A percentile compares a stretch with the other conserved stretches of the same genome.
These are phyloP conservation scores for Zaprionus ornatus DNA, from an alignment of 1,140 invertebrate genomes.

Conservation along the genomic window DNA sequence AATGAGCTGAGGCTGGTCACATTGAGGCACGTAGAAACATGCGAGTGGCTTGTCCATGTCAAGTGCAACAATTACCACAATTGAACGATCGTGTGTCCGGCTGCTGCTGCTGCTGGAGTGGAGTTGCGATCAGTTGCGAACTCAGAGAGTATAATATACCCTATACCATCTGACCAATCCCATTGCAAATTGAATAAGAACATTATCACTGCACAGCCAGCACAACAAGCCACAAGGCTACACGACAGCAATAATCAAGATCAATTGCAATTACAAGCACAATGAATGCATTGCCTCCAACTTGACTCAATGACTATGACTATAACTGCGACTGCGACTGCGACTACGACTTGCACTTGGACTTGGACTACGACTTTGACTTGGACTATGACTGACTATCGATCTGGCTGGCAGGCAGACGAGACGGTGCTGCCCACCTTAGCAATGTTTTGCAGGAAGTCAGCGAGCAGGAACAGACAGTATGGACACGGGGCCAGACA, in stretches of 20 bases:
- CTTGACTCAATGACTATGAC: conserved; percentile 56
- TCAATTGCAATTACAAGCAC: conserved; percentile 83
- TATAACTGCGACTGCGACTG: conserved; percentile 4
- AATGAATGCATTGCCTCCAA: conserved; percentile 77
- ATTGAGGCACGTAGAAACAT: conserved; percentile 60
- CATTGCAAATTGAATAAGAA: conserved; percentile 73
- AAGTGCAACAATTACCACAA: conserved; percentile 64
- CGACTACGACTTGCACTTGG: conserved; percentile 6
- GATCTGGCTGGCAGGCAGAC: conserved; percentile 40
- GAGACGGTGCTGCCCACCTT: conserved; percentile 59
- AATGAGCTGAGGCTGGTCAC: conserved; percentile 45
- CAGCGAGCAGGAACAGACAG: not conserved
- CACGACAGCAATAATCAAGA: conserved; percentile 75
- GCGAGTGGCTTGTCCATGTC: conserved; percentile 54
- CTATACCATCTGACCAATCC: conserved; percentile 48
- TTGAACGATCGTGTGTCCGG: conserved; percentile 54
- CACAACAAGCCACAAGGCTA: conserved; percentile 38
- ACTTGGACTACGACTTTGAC: conserved; percentile 17
- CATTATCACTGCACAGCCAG: conserved; percentile 61
- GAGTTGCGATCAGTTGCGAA: not conserved
- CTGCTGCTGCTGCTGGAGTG: conserved; percentile 1
- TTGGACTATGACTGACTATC: conserved; percentile 46
- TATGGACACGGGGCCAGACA: conserved; percentile 22
- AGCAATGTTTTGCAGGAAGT: conserved; percentile 40
- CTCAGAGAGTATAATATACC: conserved; percentile 24